These are phyloP conservation scores for Samia ricini DNA, from an alignment of 1,140 invertebrate species.

Conservation along the genomic window DNA sequence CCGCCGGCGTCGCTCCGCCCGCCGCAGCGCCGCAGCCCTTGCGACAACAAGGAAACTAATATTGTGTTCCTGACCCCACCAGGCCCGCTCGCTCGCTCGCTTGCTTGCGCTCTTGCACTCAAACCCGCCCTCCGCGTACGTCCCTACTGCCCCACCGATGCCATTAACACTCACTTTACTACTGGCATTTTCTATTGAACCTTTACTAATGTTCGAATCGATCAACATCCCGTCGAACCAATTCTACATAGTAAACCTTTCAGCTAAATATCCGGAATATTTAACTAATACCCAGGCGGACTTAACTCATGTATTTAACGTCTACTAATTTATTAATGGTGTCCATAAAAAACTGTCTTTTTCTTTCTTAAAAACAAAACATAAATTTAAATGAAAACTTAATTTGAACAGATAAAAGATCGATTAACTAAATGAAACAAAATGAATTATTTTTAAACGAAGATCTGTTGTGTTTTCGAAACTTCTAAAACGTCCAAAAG, in stretches of 20 bases:
- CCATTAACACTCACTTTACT: conserved; percentile 18
- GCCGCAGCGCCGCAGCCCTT: conserved; percentile 75
- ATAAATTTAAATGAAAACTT: not conserved
- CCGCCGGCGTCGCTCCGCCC: conserved; percentile 69
- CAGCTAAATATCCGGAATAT: too few relatives aligned
- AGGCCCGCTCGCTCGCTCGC: conserved; percentile 45
- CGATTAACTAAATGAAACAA: not conserved
- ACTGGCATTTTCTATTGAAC: conserved; percentile 16
- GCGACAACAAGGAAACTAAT: conserved; percentile 79
- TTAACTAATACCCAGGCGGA: too few relatives aligned
- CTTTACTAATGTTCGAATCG: conserved; percentile 20
- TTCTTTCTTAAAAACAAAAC: not conserved
- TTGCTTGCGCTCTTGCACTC: conserved; percentile 45
- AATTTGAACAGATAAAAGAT: not conserved
- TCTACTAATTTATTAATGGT: too few relatives aligned
- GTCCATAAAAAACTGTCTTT: too few relatives aligned
- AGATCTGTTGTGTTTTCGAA: not conserved
- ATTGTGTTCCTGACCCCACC: conserved; percentile 75
- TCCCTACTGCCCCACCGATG: conserved; percentile 20
- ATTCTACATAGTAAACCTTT: too few relatives aligned
- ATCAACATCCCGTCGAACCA: too few relatives aligned
- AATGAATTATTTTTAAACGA: not conserved
- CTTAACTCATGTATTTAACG: too few relatives aligned
- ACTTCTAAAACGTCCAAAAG: not conserved
- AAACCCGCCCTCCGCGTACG: conserved; percentile 54